Conservation (phyloP, 2,888 invertebrate genomes). For the Celastrina argiolus region DNA sequence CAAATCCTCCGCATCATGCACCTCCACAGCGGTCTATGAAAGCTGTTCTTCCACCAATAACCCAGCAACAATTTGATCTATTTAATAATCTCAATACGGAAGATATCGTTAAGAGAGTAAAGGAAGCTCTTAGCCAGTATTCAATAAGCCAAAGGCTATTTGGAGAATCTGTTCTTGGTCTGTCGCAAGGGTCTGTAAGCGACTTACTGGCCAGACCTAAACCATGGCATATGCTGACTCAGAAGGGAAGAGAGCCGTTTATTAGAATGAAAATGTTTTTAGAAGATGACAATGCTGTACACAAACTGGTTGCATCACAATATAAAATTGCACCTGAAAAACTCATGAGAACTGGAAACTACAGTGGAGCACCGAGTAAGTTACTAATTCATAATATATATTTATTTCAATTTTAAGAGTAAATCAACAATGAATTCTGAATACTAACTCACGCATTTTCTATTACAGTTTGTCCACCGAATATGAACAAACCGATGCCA, state of each 20-base stretch:
- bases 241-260: slow-evolving; percentile 97
- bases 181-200: slow-evolving; percentile 98
- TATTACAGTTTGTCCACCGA: slow-evolving; percentile 80
- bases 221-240: slow-evolving; percentile 99
- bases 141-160: slow-evolving; percentile 98
- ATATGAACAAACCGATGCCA: slow-evolving; percentile 85
- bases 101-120: slow-evolving; percentile 97
- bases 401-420: background rate
- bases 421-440: background rate
- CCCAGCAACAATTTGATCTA: slow-evolving; percentile 98
- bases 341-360: slow-evolving; percentile 96
- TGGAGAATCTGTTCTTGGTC: slow-evolving; percentile 97
- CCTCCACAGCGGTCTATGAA: slow-evolving; percentile 93
- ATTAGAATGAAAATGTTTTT: slow-evolving; percentile 99
- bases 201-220: slow-evolving; percentile 98
- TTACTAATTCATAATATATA: slow-evolving; percentile 36
- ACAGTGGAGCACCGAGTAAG: slow-evolving; percentile 90
- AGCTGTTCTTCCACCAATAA: slow-evolving; percentile 97
- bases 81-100: slow-evolving; percentile 99
- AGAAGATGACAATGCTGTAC: slow-evolving; percentile 96
- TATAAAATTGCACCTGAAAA: slow-evolving; percentile 99
- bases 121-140: slow-evolving; percentile 95
- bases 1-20: slow-evolving; percentile 90
- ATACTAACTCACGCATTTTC: slow-evolving; percentile 40
- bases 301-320: slow-evolving; percentile 96